Evolutionary conservation across 2,888 invertebrate species (phyloP).

Genomic region (Mythimna loreyi): DNA sequence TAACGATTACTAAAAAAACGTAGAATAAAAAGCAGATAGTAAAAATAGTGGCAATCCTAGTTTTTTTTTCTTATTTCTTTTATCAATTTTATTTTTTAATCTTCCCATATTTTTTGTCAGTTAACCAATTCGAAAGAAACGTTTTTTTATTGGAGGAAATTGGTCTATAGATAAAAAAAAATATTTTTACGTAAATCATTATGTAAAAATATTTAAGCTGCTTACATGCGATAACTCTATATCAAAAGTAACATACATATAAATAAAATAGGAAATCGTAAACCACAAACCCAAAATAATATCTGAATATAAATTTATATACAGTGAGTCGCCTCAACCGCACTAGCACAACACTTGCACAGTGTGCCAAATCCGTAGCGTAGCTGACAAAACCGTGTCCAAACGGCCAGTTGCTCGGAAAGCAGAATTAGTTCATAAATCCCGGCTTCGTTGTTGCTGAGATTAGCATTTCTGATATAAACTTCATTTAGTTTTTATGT

Average conservation of each 20-base stretch:
- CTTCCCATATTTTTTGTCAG: no score
- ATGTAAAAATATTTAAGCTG: no score
- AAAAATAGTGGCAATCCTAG: no score
- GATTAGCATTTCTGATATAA: constrained; percentile 64
- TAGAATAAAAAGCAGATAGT: background rate
- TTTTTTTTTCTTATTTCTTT: no score
- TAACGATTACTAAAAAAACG: background rate
- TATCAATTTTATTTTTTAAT: no score
- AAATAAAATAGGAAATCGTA: constrained; percentile 31
- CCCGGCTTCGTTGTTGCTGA: constrained; percentile 67
- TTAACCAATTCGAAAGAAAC: no score
- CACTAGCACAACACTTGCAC: constrained; percentile 68
- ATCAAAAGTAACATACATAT: no score
- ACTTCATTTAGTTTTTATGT: constrained; percentile 48
- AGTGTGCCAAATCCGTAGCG: constrained; percentile 75
- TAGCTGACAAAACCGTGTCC: constrained; percentile 77
- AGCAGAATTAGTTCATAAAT: constrained; percentile 82
- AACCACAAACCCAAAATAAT: constrained; percentile 45
- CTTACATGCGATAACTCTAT: no score
- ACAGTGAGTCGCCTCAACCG: constrained; percentile 61
- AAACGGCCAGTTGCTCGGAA: constrained; percentile 66
- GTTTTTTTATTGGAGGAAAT: no score
- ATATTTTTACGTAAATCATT: no score
- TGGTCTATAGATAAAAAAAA: no score
- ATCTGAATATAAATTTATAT: constrained; percentile 56